phyloP scores from a whole-genome alignment of 2,888 invertebrate genomes.

The Pomacea canaliculata region DNA sequence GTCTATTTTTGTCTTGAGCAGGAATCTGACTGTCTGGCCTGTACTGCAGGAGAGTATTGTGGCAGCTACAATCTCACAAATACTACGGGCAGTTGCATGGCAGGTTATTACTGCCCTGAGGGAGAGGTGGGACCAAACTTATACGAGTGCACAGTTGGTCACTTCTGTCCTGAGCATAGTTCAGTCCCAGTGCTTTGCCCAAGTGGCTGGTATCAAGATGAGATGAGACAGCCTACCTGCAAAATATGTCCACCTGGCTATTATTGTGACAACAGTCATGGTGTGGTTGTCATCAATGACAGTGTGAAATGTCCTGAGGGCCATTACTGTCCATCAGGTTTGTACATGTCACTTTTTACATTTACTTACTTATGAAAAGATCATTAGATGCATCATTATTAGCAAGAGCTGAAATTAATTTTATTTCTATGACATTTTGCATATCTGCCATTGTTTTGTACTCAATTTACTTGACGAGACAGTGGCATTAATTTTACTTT shows the following conservation, averaged over 20 bases:
- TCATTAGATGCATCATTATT: no score
- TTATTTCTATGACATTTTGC: not conserved
- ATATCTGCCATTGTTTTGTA: no score
- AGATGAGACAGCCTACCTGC: slow-evolving; percentile 54
- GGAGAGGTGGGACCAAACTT: slow-evolving; percentile 54
- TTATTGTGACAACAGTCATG: slow-evolving; percentile 64
- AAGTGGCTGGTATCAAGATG: slow-evolving; percentile 60
- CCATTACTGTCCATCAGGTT: slow-evolving; percentile 64
- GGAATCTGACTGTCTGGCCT: slow-evolving; percentile 49
- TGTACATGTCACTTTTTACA: not conserved
- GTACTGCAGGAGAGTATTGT: slow-evolving; percentile 59
- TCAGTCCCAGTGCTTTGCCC: slow-evolving; percentile 52
- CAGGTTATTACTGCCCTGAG: slow-evolving; percentile 64
- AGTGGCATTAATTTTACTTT: no score
- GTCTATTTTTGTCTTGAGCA: not conserved
- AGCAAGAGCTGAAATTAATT: not conserved
- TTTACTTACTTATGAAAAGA: no score
- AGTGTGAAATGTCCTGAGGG: slow-evolving; percentile 63
- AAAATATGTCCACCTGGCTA: slow-evolving; percentile 62
- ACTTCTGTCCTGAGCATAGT: slow-evolving; percentile 60
- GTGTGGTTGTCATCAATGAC: slow-evolving; percentile 60
- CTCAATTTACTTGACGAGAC: no score
- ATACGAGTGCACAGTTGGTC: slow-evolving; percentile 57
- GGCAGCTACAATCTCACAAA: slow-evolving; percentile 55
- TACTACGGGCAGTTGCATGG: slow-evolving; percentile 59